phyloP scores from a whole-genome alignment of 92 coral and sea anemone genomes.

The Parazoanthus swiftii region DNA sequence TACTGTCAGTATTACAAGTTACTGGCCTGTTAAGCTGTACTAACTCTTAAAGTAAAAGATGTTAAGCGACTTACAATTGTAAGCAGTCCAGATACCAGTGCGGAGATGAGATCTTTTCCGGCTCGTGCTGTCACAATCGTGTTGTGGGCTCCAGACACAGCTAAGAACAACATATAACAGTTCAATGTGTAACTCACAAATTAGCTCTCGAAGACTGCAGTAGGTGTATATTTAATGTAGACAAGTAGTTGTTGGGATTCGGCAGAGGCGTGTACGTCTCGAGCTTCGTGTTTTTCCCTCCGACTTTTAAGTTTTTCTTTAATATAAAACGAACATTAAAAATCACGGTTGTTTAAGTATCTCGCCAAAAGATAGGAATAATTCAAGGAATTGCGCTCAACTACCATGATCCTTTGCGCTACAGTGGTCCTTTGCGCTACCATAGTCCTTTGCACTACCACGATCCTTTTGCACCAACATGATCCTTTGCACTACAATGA shows the following conservation, averaged over 20 bases:
- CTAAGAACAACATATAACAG: slow-evolving; percentile 38
- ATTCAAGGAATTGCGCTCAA: too few relatives aligned
- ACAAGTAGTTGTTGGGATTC: background rate
- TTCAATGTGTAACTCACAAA: background rate
- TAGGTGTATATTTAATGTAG: background rate
- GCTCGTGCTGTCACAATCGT: slow-evolving; percentile 99
- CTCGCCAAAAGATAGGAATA: too few relatives aligned
- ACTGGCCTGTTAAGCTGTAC: background rate
- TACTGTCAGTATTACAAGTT: background rate
- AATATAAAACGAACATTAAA: too few relatives aligned
- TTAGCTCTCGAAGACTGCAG: background rate
- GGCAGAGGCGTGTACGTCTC: too few relatives aligned
- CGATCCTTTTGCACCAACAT: too few relatives aligned
- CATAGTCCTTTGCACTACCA: too few relatives aligned
- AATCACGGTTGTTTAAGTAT: too few relatives aligned
- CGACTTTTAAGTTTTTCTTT: too few relatives aligned
- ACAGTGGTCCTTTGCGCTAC: too few relatives aligned
- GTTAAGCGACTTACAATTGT: slow-evolving; percentile 79
- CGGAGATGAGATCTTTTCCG: slow-evolving; percentile 95
- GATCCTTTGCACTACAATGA: too few relatives aligned
- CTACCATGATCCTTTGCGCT: too few relatives aligned
- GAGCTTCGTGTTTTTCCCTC: too few relatives aligned
- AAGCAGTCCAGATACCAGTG: slow-evolving; percentile 93
- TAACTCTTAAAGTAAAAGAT: background rate
- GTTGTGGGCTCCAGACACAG: slow-evolving; percentile 99